Evolutionary conservation across 2,888 invertebrate genomes (phyloP), one percentile per base, ranked within the genome.

Genomic region (Caenorhabditis plicata): DNA sequence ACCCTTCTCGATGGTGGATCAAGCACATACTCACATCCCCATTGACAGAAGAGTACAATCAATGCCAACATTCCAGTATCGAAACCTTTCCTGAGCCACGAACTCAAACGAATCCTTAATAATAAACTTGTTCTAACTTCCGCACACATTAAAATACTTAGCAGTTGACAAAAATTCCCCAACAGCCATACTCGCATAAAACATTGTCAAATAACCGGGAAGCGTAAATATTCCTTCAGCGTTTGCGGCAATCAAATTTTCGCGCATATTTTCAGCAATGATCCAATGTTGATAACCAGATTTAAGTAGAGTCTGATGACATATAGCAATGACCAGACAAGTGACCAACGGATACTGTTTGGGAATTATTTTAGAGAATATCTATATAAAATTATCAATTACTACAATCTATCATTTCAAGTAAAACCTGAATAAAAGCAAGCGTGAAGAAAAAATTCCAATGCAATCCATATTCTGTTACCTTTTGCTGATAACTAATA

Each of bases 401-500:
- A 41, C n/a, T 20, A 4, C n/a, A 8, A 31, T 27, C 52, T 36
- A 4, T n/a, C n/a, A n/a, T n/a, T n/a, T n/a, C n/a, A n/a, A n/a
- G n/a, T n/a, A n/a, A n/a, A n/a, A 58, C 63, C 31, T 44, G 29
- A 17, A 91, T 88, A 33, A 88, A 83, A 2, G 90, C 92, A 51
- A 99, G 83, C 0, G 94, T 95, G 68, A 93, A 88, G 82, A 96
- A 98, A 81, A 99, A 99, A 83, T 99, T 98, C 91, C 95, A 93
- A 82, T 98, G 95, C 0, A 88, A 86, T 0, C 98, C 98, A 85
- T 99, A 98, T 82, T 98, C 98, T 0, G 89, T 87, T 0, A 90
- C 87, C 81, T 92, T 90, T 75, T 90, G 89, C 52, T 90, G 89
- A 82, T 98, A 96, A 68, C 89, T 87, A 1, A 88, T 83, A 2